Evolutionary conservation across 2,113 vertebrate genomes (phyloP), one percentile per base, ranked within the genome.

Genomic region (Oxyruncus cristatus): DNA sequence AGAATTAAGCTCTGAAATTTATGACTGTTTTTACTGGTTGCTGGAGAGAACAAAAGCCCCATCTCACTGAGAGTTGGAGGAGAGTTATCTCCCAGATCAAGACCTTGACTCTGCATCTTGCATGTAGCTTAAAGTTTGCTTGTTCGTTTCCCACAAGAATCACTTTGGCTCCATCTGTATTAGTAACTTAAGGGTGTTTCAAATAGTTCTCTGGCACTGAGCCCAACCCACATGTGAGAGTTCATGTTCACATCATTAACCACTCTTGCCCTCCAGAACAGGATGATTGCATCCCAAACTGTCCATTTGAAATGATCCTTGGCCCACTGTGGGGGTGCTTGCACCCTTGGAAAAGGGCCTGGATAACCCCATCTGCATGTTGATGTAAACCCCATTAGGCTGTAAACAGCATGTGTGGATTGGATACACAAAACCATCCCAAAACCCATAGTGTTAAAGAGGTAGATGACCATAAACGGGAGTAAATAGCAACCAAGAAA

Each of bases 121-220:
- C 18, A 14, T 65, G 42, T 28, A 86, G 52, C 47, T 85, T 59
- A 37, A 42, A 76, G 59, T 92, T 90, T 95, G 44, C 82, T 96
- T 71, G 28, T 44, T 93, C 55, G 63, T 67, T 61, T 92, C 82
- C 72, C 79, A 32, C 0, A 14, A 83, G 59, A 77, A 37, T 72
- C 68, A 86, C 83, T 52, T 76, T 77, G 72, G 46, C 79, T 90
- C 32, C 2, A 3, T 35, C 85, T 50, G 8, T 62, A n/a, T 14
- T 58, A 82, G 75, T 93, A 90, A 94, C 91, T 95, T 88, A 80
- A 90, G 94, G 94, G 91, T 95, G 63, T 42, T 62, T 90, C 49
- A 66, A 84, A 88, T 33, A 63, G 72, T 59, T 92, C 26, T 73
- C 59, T 85, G 85, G 79, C 79, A 66, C 33, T 24, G 53, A 92